Percentiles rank a stretch among this genome's conserved stretches.
Evolutionary conservation across 1,140 invertebrate genomes (phyloP).

Genomic region (Pinna nobilis): DNA sequence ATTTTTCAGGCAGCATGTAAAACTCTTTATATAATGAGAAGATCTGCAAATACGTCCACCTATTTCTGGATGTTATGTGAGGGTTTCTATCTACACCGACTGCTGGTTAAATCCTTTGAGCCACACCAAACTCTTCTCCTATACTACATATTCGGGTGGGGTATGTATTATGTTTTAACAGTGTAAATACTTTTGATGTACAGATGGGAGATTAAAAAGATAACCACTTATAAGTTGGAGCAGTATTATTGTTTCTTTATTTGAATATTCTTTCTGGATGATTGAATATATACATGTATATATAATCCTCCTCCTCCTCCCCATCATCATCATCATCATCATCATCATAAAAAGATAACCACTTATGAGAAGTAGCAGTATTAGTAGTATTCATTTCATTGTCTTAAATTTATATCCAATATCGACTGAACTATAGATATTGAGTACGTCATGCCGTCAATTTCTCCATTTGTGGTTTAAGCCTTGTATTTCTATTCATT

Average conservation of each 20-base stretch:
- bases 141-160: conserved; percentile 78
- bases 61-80: conserved; percentile 78
- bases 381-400: too few relatives aligned
- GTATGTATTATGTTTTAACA: conserved; percentile 52
- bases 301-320: background rate
- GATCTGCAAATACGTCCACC: conserved; percentile 38
- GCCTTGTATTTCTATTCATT: too few relatives aligned
- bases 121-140: conserved; percentile 75
- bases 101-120: conserved; percentile 77
- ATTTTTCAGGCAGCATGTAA: conserved; percentile 36
- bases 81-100: conserved; percentile 77
- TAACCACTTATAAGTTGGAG: background rate
- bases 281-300: background rate
- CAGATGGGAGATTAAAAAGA: background rate
- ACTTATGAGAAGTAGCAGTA: too few relatives aligned
- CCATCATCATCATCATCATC: background rate
- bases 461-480: too few relatives aligned
- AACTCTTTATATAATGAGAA: conserved; percentile 29
- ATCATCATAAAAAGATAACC: background rate
- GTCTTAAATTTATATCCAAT: too few relatives aligned
- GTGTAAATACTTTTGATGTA: background rate
- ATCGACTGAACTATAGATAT: too few relatives aligned
- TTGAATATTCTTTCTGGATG: too few relatives aligned
- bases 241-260: background rate
- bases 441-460: too few relatives aligned